Conservation (phyloP, 2,113 vertebrate species). For the Dunckerocampus dactyliophorus region DNA sequence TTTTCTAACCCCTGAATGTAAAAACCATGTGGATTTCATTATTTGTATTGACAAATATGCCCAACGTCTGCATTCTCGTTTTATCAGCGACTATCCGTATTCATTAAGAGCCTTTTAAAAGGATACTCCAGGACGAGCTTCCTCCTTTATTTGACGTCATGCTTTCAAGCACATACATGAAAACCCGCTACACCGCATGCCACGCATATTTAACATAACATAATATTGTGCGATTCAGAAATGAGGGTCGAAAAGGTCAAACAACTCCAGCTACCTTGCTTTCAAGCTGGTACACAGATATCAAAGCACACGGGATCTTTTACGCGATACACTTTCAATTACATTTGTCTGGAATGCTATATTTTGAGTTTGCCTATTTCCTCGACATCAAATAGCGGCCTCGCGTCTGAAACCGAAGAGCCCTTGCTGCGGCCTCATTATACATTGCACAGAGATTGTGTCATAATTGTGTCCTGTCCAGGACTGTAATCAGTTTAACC, state of each 20-base stretch:
- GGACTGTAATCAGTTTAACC: constrained; percentile 73
- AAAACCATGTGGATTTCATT: too few species aligned
- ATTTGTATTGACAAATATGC: too few species aligned
- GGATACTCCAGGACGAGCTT: too few species aligned
- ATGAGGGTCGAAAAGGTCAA: constrained; percentile 23
- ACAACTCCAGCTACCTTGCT: constrained; percentile 24
- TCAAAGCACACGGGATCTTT: constrained; percentile 49
- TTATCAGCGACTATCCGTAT: too few species aligned
- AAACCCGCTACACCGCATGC: neutral
- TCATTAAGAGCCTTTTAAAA: too few species aligned
- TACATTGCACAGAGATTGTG: constrained; percentile 63
- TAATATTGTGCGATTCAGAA: neutral
- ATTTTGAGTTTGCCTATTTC: constrained; percentile 68
- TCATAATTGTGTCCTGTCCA: constrained; percentile 71
- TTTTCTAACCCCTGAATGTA: too few species aligned
- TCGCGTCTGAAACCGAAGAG: constrained; percentile 54
- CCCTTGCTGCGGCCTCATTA: constrained; percentile 27
- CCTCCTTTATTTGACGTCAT: too few species aligned
- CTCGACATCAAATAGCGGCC: constrained; percentile 61
- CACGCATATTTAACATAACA: neutral
- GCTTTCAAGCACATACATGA: neutral
- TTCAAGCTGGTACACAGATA: constrained; percentile 41
- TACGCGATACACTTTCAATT: constrained; percentile 61
- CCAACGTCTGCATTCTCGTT: too few species aligned
- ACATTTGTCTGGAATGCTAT: constrained; percentile 69